These are phyloP conservation scores for Melinaea menophilus DNA, from an alignment of 2,888 invertebrate species.

Conservation along the genomic window DNA sequence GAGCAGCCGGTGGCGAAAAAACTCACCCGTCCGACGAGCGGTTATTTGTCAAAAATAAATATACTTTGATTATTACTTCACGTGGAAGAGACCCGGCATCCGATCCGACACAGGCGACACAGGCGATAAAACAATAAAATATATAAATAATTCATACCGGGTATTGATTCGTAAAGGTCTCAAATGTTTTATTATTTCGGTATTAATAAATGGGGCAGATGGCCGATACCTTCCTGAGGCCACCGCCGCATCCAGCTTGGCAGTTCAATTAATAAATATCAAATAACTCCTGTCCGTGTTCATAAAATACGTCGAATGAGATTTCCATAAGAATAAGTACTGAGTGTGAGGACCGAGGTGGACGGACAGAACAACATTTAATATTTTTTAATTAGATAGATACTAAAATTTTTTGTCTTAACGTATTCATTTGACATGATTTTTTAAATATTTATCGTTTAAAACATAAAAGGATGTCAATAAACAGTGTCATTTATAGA, in stretches of 20 bases:
- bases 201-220: slow-evolving; percentile 75
- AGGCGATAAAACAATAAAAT: slow-evolving; percentile 75
- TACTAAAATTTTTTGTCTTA: too few relatives aligned
- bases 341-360: too few relatives aligned
- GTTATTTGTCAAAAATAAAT: slow-evolving; percentile 76
- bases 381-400: too few relatives aligned
- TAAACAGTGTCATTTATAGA: too few relatives aligned
- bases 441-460: too few relatives aligned
- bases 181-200: slow-evolving; percentile 70
- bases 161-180: slow-evolving; percentile 75
- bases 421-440: too few relatives aligned
- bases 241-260: slow-evolving; percentile 51
- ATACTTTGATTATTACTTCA: slow-evolving; percentile 74
- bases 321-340: slow-evolving; percentile 15
- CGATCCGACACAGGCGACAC: slow-evolving; percentile 68
- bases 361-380: too few relatives aligned
- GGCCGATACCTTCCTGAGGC: slow-evolving; percentile 53
- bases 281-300: slow-evolving; percentile 50
- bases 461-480: too few relatives aligned
- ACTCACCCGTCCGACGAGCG: slow-evolving; percentile 46
- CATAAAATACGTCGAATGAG: slow-evolving; percentile 26
- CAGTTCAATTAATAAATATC: slow-evolving; percentile 68
- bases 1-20: slow-evolving; percentile 25
- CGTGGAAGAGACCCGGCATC: slow-evolving; percentile 49
- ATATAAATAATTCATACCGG: slow-evolving; percentile 73